These are phyloP conservation scores for Tenualosa thibaudeaui DNA, from an alignment of 2,797 vertebrate genomes.

Conservation along the genomic window DNA sequence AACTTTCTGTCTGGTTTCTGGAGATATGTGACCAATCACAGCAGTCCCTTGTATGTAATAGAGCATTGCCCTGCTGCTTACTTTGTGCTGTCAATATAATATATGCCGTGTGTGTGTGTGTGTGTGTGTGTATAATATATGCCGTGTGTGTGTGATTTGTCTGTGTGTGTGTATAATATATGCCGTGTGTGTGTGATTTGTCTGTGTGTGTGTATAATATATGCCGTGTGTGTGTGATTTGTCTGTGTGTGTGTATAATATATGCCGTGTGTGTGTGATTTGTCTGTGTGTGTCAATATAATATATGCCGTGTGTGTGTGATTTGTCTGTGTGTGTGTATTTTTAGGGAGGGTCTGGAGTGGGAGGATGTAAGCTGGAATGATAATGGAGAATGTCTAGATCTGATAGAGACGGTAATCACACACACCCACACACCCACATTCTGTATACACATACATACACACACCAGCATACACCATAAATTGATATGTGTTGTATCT, in stretches of 20 bases:
- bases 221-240: constrained; percentile 7
- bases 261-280: constrained; percentile 7
- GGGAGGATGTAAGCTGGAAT: constrained; percentile 95
- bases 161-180: neutral
- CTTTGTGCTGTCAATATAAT: no score
- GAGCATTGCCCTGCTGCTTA: no score
- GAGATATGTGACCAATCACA: no score
- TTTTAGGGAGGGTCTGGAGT: constrained; percentile 86
- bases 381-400: constrained; percentile 97
- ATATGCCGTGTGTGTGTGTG: neutral
- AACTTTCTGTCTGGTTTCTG: no score
- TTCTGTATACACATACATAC: neutral
- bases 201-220: neutral
- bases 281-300: neutral
- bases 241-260: neutral
- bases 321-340: neutral
- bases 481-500: neutral
- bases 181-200: constrained; percentile 7
- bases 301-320: constrained; percentile 7
- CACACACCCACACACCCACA: neutral
- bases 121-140: neutral
- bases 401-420: constrained; percentile 92
- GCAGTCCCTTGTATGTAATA: no score
- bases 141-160: constrained; percentile 7
- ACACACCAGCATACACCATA: neutral